Evolutionary conservation across 2,113 vertebrate genomes (phyloP).

Genomic region (Sander lucioperca): DNA sequence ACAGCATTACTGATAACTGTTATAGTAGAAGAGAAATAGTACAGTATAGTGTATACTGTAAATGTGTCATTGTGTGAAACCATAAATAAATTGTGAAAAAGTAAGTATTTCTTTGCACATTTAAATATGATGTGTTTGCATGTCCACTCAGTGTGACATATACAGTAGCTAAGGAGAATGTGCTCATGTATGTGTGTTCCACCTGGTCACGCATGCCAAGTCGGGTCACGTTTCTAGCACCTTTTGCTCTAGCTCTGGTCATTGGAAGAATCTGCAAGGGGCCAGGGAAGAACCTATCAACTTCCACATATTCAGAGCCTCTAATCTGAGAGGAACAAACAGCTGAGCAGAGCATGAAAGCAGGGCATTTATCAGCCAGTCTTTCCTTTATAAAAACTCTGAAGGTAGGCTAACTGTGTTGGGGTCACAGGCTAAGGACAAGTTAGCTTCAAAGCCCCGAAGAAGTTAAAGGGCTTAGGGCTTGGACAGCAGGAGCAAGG

Average conservation of each 20-base stretch:
- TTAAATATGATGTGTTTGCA: conserved; percentile 10
- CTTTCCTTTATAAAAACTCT: conserved; percentile 63
- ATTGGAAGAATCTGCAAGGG: conserved; percentile 20
- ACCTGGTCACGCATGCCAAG: neutral
- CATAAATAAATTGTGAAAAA: conserved; percentile 10
- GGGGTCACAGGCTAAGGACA: conserved; percentile 56
- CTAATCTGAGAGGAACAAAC: conserved; percentile 74
- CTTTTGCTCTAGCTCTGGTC: conserved; percentile 26
- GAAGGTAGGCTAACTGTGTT: conserved; percentile 56
- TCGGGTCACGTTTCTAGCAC: neutral
- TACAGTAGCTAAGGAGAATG: conserved; percentile 2
- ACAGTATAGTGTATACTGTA: neutral
- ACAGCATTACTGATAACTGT: conserved; percentile 28
- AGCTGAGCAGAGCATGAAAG: conserved; percentile 74
- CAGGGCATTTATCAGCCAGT: conserved; percentile 68
- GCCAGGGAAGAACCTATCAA: conserved; percentile 52
- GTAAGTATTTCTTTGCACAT: neutral
- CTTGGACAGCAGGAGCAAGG: conserved; percentile 77
- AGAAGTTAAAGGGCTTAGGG: conserved; percentile 76
- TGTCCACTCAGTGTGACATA: conserved; percentile 13
- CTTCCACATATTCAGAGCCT: conserved; percentile 63
- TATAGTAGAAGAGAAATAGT: conserved; percentile 8
- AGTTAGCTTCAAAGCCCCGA: conserved; percentile 77
- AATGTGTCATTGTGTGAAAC: conserved; percentile 13
- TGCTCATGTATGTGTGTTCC: conserved; percentile 1